Evolutionary conservation across 2,888 invertebrate genomes (phyloP), one percentile per base, ranked within the genome.

Genomic region (Stenolophus ochropezus): DNA sequence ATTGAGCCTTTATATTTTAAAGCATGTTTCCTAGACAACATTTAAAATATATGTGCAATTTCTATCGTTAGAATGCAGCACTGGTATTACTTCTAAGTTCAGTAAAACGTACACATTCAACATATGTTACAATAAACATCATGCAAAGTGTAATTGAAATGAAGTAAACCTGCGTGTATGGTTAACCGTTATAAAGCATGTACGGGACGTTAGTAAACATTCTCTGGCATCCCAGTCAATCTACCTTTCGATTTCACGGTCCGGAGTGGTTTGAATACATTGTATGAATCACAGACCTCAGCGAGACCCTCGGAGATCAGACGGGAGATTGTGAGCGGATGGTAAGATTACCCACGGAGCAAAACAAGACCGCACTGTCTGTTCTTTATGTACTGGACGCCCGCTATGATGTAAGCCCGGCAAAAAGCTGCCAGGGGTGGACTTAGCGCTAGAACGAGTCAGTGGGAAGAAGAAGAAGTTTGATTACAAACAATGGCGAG

Each of bases 371-470:
- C 69, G 42, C 18, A 27, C 69, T 5, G 56, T 27, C 69, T 69
- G 42, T 33, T 33, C 69, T 69, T 69, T 69, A 69, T 42, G 69
- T 69, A 69, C 20, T 69, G 56, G 56, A 56, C 20, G 56, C 20
- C 56, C n/a, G 61, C n/a, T 65, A 65, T 65, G 65, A 65, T 65
- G 65, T 65, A 65, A 65, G 65, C 65, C 25, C 23, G 61, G 25
- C 61, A 61, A 61, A 61, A 61, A 61, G 25, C 14, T 1, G 25
- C 5, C 61, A 23, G 61, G 56, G 8, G 8, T 14, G 61, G 23
- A 61, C 23, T 61, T 18, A 49, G 23, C 1, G 2, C 11, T 21
- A 21, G 21, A 56, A 56, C 6, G n/a, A 21, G 5, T 0, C 0
- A 11, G 21, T 2, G 11, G 21, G 56, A 23, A 56, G 20, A 21